Evolutionary conservation across 2,113 vertebrate genomes (phyloP), one percentile per base, ranked within the genome.

Genomic region (Promerops cafer): DNA sequence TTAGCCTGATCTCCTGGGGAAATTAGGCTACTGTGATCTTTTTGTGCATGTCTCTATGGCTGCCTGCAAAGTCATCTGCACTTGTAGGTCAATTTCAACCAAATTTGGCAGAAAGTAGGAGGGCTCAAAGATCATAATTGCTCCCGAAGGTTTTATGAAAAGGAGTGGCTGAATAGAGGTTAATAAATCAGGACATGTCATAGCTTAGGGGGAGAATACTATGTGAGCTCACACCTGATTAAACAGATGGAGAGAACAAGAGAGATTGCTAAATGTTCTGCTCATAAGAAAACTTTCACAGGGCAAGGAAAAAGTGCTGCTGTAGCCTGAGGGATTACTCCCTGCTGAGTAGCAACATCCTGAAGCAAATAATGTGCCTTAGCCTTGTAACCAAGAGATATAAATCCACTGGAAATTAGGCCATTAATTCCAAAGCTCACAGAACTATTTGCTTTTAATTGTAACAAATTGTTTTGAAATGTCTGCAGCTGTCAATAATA

Each of bases 141-240:
- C 59, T 83, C 39, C 72, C 17, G 0, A 86, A 83, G 40, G 31
- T 81, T 90, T 93, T 2, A 1, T 74, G 76, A 76, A 79, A 91
- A 86, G 49, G 72, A 93, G 49, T 61, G 70, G 40, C 88, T 83
- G 82, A 93, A 70, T 31, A 63, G 72, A 94, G 60, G 83, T 83
- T 94, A 93, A 88, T 92, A 94, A 65, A 92, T 90, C 52, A 56
- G 86, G 83, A 83, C 42, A 52, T 63, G 61, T 71, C 74, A 31
- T 47, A 59, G 79, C 83, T 93, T 70, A 92, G 35, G 72, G 44
- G 47, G 27, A 83, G 52, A 90, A 81, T 57, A 77, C 57, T 89
- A 60, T 93, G 90, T 92, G 91, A 95, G 81, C 91, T 97, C 91
- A 93, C 91, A 92, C 72, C 80, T 95, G 89, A 95, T 97, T 96